A percentile compares a stretch with the other conserved stretches of the same genome.
These are phyloP conservation scores for Paradisaea rubra DNA, from an alignment of 2,113 vertebrate genomes.

Conservation along the genomic window DNA sequence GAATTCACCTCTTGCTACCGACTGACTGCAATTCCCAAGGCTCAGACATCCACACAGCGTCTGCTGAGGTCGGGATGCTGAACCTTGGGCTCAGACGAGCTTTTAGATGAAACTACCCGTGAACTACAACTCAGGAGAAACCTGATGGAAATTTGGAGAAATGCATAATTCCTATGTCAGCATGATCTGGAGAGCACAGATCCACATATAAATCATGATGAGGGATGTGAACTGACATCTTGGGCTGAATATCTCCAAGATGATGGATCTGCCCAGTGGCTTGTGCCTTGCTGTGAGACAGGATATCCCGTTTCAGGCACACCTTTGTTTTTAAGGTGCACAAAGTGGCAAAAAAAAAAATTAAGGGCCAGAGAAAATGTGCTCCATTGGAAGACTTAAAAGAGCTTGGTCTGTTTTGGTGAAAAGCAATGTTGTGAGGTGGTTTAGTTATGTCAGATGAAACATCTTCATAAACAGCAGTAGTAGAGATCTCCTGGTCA, in stretches of 20 bases:
- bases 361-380: not conserved
- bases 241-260: not conserved
- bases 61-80: not conserved
- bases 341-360: not conserved
- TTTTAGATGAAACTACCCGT: not conserved
- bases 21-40: not conserved
- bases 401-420: not conserved
- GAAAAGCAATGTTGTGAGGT: not conserved
- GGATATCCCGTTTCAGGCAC: not conserved
- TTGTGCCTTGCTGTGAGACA: not conserved
- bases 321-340: not conserved
- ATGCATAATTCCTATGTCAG: not conserved
- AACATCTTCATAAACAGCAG: not conserved
- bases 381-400: not conserved
- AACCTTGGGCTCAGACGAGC: not conserved
- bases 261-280: not conserved
- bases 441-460: not conserved
- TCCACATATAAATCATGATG: not conserved
- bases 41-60: not conserved
- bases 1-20: constrained; percentile 27
- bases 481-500: not conserved
- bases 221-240: not conserved
- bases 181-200: not conserved
- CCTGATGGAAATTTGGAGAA: not conserved
- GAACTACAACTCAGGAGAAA: not conserved